phyloP scores from a whole-genome alignment of 2,888 invertebrate species.

The Euproctis similis region DNA sequence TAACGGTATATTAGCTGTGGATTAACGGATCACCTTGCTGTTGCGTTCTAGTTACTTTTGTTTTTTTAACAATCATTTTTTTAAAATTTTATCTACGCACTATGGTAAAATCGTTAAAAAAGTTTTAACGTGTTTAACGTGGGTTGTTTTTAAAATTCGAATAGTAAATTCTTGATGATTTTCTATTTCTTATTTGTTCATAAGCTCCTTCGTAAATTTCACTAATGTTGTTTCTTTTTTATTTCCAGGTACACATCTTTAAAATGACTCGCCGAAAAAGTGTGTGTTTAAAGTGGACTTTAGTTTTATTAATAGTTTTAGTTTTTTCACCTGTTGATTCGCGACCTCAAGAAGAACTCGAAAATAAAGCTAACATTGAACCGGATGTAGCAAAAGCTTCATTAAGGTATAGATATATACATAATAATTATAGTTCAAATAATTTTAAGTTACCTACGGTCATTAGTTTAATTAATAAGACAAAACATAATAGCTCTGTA shows the following conservation, averaged over 20 bases:
- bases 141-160: no score
- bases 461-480: constrained; percentile 27
- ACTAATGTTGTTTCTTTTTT: constrained; percentile 26
- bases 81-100: no score
- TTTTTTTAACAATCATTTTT: no score
- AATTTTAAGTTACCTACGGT: constrained; percentile 32
- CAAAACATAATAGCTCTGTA: neutral
- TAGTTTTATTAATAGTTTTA: constrained; percentile 58
- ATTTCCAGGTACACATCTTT: constrained; percentile 55
- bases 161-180: no score
- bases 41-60: no score
- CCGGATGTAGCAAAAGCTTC: constrained; percentile 40
- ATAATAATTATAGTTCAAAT: constrained; percentile 25
- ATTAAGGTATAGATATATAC: constrained; percentile 59
- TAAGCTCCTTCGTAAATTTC: no score
- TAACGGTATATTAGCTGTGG: constrained; percentile 30
- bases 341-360: constrained; percentile 51
- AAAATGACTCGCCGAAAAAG: constrained; percentile 62
- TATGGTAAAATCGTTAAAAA: no score
- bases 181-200: no score
- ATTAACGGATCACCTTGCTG: no score
- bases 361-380: constrained; percentile 28
- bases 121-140: no score
- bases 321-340: constrained; percentile 47
- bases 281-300: constrained; percentile 60